Evolutionary conservation across 2,113 vertebrate genomes (phyloP), one percentile per base, ranked within the genome.

Genomic region (Prunella fulvescens): DNA sequence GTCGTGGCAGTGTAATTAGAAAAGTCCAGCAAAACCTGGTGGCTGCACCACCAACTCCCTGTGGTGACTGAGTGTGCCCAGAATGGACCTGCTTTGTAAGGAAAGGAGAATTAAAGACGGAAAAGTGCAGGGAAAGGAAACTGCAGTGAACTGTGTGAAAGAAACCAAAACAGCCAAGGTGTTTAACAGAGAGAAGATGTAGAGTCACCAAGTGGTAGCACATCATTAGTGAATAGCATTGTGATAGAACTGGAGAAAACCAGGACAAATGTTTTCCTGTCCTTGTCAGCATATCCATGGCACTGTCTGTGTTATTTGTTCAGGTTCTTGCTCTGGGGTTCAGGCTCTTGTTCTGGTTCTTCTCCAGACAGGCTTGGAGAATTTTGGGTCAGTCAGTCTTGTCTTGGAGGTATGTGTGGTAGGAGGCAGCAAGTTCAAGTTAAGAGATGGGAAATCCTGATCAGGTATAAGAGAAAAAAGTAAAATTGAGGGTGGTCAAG

Each of bases 221-320:
- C 25, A 28, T 22, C 42, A 8, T 48, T 48, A 6, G 25, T 24
- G 77, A 40, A 12, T 48, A 16, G 33, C 17, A 12, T 12, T 58
- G 15, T 7, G 10, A 6, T 11, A 29, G n/a, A 53, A 17, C 7
- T 33, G 33, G 33, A 62, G 57, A 33, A 33, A 54, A 35, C 1
- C 5, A 14, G 24, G 37, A 42, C 19, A 13, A 37, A 54, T 45
- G 3, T 44, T 73, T 82, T 31, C 20, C 54, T 81, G 8, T 39
- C 10, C 4, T 8, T 64, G 33, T 20, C 44, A 42, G 53, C 35
- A 8, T 35, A 7, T 35, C 61, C 0, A 0, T 28, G 70, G 26
- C 14, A 15, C 22, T 25, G 5, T 19, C 23, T 62, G 48, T 12
- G 6, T 44, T n/a, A 22, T 37, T 85, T 7, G 1, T 51, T 83